These are phyloP conservation scores for Passer domesticus DNA, from an alignment of 2,113 vertebrate species.

Conservation along the genomic window DNA sequence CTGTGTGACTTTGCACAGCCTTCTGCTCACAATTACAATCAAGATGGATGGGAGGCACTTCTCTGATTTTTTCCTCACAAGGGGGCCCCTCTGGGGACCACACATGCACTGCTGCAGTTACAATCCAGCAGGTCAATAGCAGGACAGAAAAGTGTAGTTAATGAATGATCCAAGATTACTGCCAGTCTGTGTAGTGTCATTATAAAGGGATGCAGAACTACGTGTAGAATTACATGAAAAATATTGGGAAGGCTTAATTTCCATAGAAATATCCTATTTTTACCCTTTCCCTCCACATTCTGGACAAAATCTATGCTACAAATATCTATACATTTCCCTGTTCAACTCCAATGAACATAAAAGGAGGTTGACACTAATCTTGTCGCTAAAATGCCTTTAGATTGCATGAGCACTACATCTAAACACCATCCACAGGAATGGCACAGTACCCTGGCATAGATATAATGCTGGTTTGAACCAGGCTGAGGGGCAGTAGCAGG, in stretches of 20 bases:
- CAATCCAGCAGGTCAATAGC: neutral
- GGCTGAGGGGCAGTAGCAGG: neutral
- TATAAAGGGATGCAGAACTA: neutral
- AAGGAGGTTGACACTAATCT: neutral
- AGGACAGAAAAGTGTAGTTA: neutral
- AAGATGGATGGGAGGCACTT: slow-evolving; percentile 1
- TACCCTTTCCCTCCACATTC: fast-evolving
- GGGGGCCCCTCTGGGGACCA: neutral
- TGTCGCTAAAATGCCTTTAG: neutral
- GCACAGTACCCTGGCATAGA: neutral
- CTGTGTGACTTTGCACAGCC: neutral
- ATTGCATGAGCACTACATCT: neutral
- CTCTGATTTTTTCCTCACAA: neutral
- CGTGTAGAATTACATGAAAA: neutral
- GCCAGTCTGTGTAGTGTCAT: neutral
- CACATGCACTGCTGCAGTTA: neutral
- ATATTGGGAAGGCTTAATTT: neutral
- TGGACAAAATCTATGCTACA: neutral
- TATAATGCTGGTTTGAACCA: neutral
- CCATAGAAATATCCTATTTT: neutral
- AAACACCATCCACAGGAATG: neutral
- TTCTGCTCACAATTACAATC: slow-evolving; percentile 14
- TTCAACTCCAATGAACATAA: neutral
- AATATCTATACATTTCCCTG: neutral
- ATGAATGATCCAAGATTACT: neutral